Conservation (phyloP, 2,113 vertebrate genomes). For the Garra rufa region DNA sequence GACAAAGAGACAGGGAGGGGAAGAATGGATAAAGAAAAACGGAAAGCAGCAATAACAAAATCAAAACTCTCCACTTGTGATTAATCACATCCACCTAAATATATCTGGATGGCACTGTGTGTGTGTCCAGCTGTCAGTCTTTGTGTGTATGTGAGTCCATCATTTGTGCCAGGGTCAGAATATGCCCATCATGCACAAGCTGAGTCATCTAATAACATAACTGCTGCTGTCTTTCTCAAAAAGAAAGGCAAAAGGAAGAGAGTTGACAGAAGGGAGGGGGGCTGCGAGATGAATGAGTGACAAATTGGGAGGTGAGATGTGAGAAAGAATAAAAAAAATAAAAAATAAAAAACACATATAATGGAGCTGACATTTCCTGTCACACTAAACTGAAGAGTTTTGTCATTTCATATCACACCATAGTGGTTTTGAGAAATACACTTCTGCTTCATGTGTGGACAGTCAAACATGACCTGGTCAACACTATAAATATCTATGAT, state of each 20-base stretch:
- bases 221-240: constrained; percentile 32
- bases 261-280: background rate
- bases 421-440: constrained; percentile 10
- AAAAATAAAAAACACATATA: too few relatives aligned
- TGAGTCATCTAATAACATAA: constrained; percentile 47
- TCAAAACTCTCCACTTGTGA: background rate
- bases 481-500: background rate
- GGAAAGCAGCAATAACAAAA: background rate
- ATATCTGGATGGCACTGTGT: background rate
- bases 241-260: background rate
- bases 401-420: background rate
- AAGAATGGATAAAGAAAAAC: background rate
- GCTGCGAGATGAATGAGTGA: background rate
- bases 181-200: background rate
- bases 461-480: constrained; percentile 1
- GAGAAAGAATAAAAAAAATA: background rate
- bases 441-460: background rate
- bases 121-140: constrained; percentile 3
- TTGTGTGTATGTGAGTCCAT: background rate
- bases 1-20: background rate
- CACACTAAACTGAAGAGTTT: background rate
- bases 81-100: background rate
- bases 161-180: background rate
- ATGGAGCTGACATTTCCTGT: constrained; percentile 22
- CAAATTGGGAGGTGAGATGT: background rate